Conservation (phyloP, 2,797 vertebrate species). For the Urophycis tenuis region DNA sequence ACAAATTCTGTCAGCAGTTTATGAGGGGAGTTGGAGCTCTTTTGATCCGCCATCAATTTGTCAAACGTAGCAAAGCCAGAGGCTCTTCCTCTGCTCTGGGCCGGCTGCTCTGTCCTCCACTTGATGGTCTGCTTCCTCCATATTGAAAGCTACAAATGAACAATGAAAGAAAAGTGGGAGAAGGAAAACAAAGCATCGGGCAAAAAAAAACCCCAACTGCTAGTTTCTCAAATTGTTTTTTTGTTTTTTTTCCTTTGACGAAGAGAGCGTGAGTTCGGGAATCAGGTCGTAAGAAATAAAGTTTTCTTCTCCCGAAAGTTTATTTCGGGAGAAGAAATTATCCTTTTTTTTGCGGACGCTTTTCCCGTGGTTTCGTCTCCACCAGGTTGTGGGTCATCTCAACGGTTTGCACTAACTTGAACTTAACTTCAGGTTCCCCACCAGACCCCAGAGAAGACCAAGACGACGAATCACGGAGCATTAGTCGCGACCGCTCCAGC, state of each 20-base stretch:
- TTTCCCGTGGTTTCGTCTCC: conserved; percentile 47
- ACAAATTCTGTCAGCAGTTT: conserved; percentile 61
- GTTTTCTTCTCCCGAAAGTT: not conserved
- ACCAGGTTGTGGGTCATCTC: conserved; percentile 9
- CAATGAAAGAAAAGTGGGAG: conserved; percentile 51
- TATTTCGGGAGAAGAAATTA: conserved; percentile 47
- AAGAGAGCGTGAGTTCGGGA: conserved; percentile 46
- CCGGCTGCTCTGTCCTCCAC: conserved; percentile 70
- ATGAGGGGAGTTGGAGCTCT: conserved; percentile 59
- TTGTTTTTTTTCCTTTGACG: conserved; percentile 39
- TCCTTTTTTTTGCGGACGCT: conserved; percentile 41
- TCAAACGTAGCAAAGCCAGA: conserved; percentile 52
- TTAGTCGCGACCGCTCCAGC: not conserved
- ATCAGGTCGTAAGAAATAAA: not conserved
- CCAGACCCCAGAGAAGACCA: not conserved
- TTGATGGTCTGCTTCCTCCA: conserved; percentile 93
- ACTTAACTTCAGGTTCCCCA: not conserved
- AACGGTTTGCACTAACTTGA: not conserved
- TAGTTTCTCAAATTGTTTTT: conserved; percentile 69
- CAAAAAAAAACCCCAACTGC: conserved; percentile 58
- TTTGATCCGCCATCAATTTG: conserved; percentile 71
- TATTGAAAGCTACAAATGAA: conserved; percentile 72
- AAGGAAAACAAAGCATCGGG: conserved; percentile 45
- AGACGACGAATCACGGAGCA: not conserved
- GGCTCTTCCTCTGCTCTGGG: conserved; percentile 70